Evolutionary conservation across 1,140 invertebrate species (phyloP).

Genomic region (Diabrotica undecimpunctata): DNA sequence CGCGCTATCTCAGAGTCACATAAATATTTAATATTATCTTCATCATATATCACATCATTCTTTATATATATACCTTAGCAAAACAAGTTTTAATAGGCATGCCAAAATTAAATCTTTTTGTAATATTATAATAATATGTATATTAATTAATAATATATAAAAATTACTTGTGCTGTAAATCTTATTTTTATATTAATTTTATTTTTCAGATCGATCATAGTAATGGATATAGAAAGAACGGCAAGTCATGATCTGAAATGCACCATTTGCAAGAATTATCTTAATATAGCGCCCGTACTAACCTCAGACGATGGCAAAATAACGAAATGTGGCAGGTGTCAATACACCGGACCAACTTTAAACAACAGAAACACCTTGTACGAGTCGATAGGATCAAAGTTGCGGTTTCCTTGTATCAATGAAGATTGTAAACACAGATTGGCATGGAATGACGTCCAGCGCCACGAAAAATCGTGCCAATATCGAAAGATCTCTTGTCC

Average conservation of each 20-base stretch:
- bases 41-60: no score
- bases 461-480: slow-evolving; percentile 12
- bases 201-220: no score
- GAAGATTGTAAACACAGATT: slow-evolving; percentile 6
- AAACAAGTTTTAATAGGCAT: no score
- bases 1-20: no score
- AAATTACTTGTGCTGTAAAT: no score
- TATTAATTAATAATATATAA: no score
- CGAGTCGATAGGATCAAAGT: slow-evolving; percentile 17
- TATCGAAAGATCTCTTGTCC: slow-evolving; percentile 9
- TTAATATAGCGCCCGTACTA: slow-evolving; percentile 13
- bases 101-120: no score
- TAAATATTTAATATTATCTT: no score
- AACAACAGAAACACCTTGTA: slow-evolving; percentile 15
- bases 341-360: slow-evolving; percentile 5
- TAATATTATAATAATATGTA: no score
- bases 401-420: slow-evolving; percentile 17
- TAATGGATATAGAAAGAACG: slow-evolving; percentile 14
- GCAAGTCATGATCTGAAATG: slow-evolving; percentile 14
- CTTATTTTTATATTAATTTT: no score
- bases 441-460: slow-evolving; percentile 14
- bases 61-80: no score
- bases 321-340: slow-evolving; percentile 14
- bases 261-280: slow-evolving; percentile 13
- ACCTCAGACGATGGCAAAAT: slow-evolving; percentile 16